These are phyloP conservation scores for Oenanthe oenanthe DNA, from an alignment of 2,113 vertebrate genomes.

Conservation along the genomic window DNA sequence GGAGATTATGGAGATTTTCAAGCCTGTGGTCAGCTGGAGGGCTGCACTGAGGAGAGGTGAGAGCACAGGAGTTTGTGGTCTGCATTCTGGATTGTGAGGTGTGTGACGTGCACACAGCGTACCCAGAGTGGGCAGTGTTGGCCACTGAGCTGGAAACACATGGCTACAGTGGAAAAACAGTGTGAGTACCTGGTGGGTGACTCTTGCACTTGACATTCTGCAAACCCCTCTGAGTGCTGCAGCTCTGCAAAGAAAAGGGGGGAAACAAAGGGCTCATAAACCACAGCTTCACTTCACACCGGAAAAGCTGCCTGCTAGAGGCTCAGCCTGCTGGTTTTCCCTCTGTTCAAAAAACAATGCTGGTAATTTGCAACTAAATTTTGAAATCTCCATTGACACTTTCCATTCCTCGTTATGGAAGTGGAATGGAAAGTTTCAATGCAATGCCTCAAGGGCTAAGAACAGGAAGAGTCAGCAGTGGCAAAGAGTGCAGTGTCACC, in stretches of 20 bases:
- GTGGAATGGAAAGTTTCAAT: not conserved
- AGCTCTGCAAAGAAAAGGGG: not conserved
- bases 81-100: not conserved
- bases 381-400: not conserved
- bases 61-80: not conserved
- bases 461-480: not conserved
- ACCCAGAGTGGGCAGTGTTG: not conserved
- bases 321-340: not conserved
- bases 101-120: not conserved
- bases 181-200: not conserved
- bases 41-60: not conserved
- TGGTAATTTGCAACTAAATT: not conserved
- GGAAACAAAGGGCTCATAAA: not conserved
- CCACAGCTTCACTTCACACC: constrained; percentile 37
- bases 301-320: not conserved
- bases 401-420: not conserved
- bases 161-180: not conserved
- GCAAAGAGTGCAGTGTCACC: fast-evolving
- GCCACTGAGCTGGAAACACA: not conserved
- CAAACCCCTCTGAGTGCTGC: not conserved
- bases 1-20: not conserved
- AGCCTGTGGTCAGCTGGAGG: not conserved
- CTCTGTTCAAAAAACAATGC: not conserved
- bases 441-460: not conserved
- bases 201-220: not conserved